A percentile compares a stretch with the other conserved stretches of the same genome.
Evolutionary conservation across 1,140 invertebrate genomes (phyloP).

Genomic region (Aphis craccivora): DNA sequence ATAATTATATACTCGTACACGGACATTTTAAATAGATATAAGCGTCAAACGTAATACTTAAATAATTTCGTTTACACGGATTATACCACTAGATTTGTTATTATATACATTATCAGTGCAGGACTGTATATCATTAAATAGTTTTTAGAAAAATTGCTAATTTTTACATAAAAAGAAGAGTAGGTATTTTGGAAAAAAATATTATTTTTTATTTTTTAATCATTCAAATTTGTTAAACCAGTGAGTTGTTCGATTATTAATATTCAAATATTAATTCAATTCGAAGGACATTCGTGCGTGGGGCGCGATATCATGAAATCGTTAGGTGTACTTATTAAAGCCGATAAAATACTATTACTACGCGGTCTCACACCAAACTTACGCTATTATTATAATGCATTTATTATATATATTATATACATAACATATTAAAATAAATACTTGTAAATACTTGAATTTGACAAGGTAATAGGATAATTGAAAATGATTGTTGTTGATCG

Average conservation of each 20-base stretch:
- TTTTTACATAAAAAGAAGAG: background rate
- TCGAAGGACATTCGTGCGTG: background rate
- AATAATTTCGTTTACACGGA: background rate
- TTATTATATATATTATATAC: background rate
- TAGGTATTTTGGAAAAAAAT: background rate
- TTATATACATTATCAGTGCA: background rate
- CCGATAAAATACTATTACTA: background rate
- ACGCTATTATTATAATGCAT: background rate
- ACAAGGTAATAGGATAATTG: conserved; percentile 13
- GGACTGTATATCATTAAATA: conserved; percentile 1
- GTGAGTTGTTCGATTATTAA: background rate
- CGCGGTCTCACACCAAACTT: background rate
- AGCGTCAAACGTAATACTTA: background rate
- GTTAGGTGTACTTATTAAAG: background rate
- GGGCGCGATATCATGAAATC: background rate
- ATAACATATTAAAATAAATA: background rate
- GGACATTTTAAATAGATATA: background rate
- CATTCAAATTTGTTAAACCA: background rate
- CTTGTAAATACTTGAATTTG: background rate
- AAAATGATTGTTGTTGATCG: background rate
- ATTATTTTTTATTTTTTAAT: background rate
- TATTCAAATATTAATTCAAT: background rate
- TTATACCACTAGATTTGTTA: background rate
- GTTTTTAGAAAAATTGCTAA: background rate
- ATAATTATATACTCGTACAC: background rate